These are phyloP conservation scores for Melanophora roralis DNA, from an alignment of 2,888 invertebrate genomes.

Conservation along the genomic window DNA sequence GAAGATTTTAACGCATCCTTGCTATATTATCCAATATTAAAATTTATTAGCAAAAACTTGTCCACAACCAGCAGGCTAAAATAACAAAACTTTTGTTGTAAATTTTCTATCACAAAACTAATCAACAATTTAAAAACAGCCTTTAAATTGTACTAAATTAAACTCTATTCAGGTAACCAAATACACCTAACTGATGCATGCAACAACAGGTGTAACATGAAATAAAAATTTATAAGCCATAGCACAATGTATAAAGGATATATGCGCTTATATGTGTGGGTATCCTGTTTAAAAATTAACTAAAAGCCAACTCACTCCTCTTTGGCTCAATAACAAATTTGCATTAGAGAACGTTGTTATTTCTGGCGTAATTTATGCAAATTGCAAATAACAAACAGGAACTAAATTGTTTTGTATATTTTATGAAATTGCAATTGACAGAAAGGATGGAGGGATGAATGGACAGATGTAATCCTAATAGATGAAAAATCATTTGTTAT, in stretches of 20 bases:
- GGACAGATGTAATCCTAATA: neutral
- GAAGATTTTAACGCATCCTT: too few relatives aligned
- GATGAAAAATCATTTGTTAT: neutral
- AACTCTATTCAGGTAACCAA: neutral
- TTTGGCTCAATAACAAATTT: slow-evolving; percentile 34
- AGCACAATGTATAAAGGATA: neutral
- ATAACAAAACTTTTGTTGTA: neutral
- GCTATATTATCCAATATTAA: too few relatives aligned
- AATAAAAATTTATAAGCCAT: neutral
- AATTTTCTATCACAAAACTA: slow-evolving; percentile 23
- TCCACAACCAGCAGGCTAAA: too few relatives aligned
- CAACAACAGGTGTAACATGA: slow-evolving; percentile 34
- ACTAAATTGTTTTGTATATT: slow-evolving; percentile 47
- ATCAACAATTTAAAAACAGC: slow-evolving; percentile 1
- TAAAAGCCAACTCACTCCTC: slow-evolving; percentile 11
- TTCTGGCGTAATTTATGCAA: slow-evolving; percentile 54
- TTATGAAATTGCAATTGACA: slow-evolving; percentile 34
- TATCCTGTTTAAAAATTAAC: slow-evolving; percentile 32
- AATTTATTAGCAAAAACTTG: too few relatives aligned
- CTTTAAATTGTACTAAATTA: neutral
- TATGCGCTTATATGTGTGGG: neutral
- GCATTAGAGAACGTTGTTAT: slow-evolving; percentile 12
- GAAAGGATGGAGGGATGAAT: too few relatives aligned
- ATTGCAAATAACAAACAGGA: slow-evolving; percentile 40
- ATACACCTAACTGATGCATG: neutral